Evolutionary conservation across 2,888 invertebrate genomes (phyloP), one percentile per base, ranked within the genome.

Genomic region (Poecilus cupreus): DNA sequence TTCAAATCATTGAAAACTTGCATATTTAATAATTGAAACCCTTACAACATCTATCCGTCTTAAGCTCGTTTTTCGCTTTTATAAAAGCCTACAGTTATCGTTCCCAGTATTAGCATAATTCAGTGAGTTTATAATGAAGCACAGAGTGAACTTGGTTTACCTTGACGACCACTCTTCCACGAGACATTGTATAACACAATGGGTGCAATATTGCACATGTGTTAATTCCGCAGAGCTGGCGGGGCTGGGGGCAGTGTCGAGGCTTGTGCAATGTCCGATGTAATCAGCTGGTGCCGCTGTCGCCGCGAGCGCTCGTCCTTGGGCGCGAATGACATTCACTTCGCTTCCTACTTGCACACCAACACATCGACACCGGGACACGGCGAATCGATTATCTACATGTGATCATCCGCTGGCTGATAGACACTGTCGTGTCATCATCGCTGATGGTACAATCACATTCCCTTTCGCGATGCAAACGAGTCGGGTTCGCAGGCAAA

Each of bases 271-370:
- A 84, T 81, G 82, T 82, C 64, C 83, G 84, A 83, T 83, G 84
- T 84, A 84, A 85, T 84, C 82, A 83, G 83, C 83, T 68, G 82
- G 74, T 79, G 51, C 43, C 64, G 68, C 79, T 79, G 79, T 75
- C 79, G 84, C 84, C 83, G 78, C 81, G 77, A 83, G 84, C 83
- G 83, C 51, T 60, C 83, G 85, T 83, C 84, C 84, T 84, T 84
- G 84, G 77, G 82, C 68, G 74, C 82, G 83, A 83, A 80, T 83
- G 80, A 84, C 84, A 82, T 84, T 84, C 84, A 84, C 83, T 83
- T 81, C 78, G 82, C 80, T 83, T 84, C 64, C 64, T 68, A 68
- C 60, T 60, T 24, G 26, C 64, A 32, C 64, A 13, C 13, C 18
- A 83, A 68, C 64, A 68, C 64, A 37, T 6, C 5, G 6, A 32